Conservation (phyloP, 2,888 invertebrate species). For the Clivina fossor region DNA sequence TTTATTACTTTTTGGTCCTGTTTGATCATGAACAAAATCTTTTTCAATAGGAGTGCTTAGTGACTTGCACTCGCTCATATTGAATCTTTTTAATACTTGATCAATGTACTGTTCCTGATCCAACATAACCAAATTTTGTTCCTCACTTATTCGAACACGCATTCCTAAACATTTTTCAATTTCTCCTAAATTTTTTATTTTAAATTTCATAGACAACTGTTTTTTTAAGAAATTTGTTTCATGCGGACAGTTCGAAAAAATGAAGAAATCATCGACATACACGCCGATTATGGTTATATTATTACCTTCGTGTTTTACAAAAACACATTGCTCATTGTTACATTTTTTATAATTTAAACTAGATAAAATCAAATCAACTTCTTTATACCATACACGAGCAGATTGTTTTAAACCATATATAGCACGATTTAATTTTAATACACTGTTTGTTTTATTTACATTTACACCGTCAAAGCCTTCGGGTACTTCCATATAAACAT, state of each 20-base stretch:
- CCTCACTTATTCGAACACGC: conserved; percentile 33
- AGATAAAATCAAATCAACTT: conserved; percentile 30
- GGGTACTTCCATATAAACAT: not conserved
- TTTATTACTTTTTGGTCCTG: no score
- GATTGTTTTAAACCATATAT: conserved; percentile 35
- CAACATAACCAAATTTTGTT: conserved; percentile 34
- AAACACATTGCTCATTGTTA: conserved; percentile 33
- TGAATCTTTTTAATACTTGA: conserved; percentile 35
- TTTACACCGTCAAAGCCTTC: not conserved
- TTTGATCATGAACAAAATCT: no score
- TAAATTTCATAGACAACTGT: conserved; percentile 37
- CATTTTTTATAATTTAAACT: conserved; percentile 35
- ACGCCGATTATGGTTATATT: conserved; percentile 27
- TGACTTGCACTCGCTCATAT: conserved; percentile 37
- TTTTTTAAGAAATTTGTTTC: conserved; percentile 32
- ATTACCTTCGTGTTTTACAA: conserved; percentile 20
- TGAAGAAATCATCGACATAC: conserved; percentile 37
- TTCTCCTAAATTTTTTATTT: conserved; percentile 40
- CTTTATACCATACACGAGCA: conserved; percentile 33
- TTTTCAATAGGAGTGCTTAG: conserved; percentile 38
- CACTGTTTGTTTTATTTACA: no score
- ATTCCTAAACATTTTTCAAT: conserved; percentile 39
- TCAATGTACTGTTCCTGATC: conserved; percentile 37
- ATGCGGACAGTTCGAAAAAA: conserved; percentile 22
- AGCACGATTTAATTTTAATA: conserved; percentile 12